These are phyloP conservation scores for Colletes gigas DNA, from an alignment of 1,140 invertebrate genomes.

Conservation along the genomic window DNA sequence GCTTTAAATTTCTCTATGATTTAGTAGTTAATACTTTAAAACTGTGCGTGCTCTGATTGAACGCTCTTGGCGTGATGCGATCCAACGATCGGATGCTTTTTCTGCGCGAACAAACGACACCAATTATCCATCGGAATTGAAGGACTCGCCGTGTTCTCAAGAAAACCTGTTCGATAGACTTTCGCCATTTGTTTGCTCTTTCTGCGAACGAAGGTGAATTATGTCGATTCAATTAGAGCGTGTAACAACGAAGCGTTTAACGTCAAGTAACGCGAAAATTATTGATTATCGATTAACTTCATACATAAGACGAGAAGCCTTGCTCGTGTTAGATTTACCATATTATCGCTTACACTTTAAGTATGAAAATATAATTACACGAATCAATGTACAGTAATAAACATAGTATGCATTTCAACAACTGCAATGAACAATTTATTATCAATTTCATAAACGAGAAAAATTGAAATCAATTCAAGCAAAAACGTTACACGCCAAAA, in stretches of 20 bases:
- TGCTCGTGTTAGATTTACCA: too few relatives aligned
- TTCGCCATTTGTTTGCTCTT: not conserved
- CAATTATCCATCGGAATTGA: too few relatives aligned
- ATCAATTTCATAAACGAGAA: not conserved
- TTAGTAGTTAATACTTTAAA: not conserved
- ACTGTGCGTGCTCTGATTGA: not conserved
- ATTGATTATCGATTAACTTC: not conserved
- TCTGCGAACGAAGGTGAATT: not conserved
- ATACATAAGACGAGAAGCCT: too few relatives aligned
- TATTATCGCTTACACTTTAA: too few relatives aligned
- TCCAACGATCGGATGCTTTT: not conserved
- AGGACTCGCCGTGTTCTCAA: too few relatives aligned
- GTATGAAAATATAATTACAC: too few relatives aligned
- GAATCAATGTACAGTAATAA: not conserved
- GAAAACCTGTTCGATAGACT: not conserved
- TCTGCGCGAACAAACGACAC: not conserved
- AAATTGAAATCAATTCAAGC: slow-evolving; percentile 9
- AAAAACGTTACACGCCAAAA: not conserved
- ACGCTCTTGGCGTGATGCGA: not conserved
- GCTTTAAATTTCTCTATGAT: not conserved
- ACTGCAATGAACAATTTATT: not conserved
- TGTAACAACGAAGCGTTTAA: not conserved
- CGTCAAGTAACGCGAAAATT: not conserved
- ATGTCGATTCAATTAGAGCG: slow-evolving; percentile 1
- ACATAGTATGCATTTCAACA: not conserved